These are phyloP conservation scores for Eristalinus aeneus DNA, from an alignment of 2,888 invertebrate genomes.

Conservation along the genomic window DNA sequence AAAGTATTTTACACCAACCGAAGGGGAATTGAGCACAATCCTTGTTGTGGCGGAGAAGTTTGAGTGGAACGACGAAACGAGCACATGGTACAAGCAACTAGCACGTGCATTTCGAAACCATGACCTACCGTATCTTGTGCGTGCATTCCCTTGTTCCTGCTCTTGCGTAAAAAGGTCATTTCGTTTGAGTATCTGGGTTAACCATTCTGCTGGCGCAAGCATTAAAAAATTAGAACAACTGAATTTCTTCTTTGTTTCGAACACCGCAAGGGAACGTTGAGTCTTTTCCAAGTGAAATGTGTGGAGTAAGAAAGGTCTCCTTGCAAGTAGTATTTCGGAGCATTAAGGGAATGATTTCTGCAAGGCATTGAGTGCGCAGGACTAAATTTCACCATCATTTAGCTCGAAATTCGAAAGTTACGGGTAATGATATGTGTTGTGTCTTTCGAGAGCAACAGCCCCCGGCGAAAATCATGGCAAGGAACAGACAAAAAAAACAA, in stretches of 20 bases:
- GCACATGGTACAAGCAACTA: slow-evolving; percentile 49
- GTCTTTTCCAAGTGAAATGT: not conserved
- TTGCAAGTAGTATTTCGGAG: not conserved
- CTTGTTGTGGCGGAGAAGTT: not conserved
- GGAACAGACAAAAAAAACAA: not conserved
- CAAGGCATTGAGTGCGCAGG: slow-evolving; percentile 33
- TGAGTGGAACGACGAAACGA: slow-evolving; percentile 30
- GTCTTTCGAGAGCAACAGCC: slow-evolving; percentile 4
- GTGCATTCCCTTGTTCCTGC: not conserved
- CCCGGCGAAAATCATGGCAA: not conserved
- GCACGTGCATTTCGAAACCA: slow-evolving; percentile 63
- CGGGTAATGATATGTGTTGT: not conserved
- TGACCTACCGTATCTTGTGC: slow-evolving; percentile 53
- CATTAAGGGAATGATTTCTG: not conserved
- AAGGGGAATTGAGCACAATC: not conserved
- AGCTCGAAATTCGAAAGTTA: not conserved
- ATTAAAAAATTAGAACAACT: not conserved
- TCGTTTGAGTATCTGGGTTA: slow-evolving; percentile 30
- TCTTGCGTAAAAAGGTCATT: slow-evolving; percentile 28
- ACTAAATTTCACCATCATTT: slow-evolving; percentile 17
- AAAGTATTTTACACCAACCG: not conserved
- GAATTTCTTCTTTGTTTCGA: not conserved
- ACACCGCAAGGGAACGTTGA: not conserved
- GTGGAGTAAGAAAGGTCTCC: not conserved
- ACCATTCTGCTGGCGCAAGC: slow-evolving; percentile 2